Evolutionary conservation across 30 jellyfish, hydroid and myxozoan species (phyloP), one percentile per base, ranked within the genome.

Genomic region (Clytia hemisphaerica): DNA sequence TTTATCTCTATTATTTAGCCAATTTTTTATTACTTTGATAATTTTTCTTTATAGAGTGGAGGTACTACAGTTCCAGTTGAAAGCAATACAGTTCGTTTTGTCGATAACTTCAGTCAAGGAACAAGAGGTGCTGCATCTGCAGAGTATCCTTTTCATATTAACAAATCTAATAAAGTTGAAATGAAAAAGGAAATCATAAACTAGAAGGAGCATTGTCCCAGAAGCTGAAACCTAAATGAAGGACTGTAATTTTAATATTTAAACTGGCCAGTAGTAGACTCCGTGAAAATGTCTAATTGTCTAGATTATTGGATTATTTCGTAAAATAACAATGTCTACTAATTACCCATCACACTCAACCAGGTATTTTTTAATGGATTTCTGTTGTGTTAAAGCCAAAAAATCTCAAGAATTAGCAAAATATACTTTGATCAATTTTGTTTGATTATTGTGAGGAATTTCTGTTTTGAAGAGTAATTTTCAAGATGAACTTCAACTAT

Each of bases 11-110:
- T n/a, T n/a, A n/a, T n/a, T n/a, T n/a, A n/a, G n/a, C n/a, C n/a
- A n/a, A n/a, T n/a, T n/a, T n/a, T n/a, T n/a, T n/a, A n/a, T n/a
- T n/a, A n/a, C n/a, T n/a, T n/a, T n/a, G n/a, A n/a, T n/a, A n/a
- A n/a, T n/a, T n/a, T n/a, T n/a, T n/a, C 27, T 29, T 57, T 77
- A 4, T 58, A 92, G 99, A 84, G 99, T 83, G 99, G 99, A 18
- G 99, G 99, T 16, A 92, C 99, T n/a, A 83, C 99, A 1, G 99
- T 92, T 26, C 99, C 99, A 9, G 48, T 92, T 6, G 99, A 92
- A 61, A 83, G 93, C 73, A 92, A 92, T 60, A 92, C 99, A 2
- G 99, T 92, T 47, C 73, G 99, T 37, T 83, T 67, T 79, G 90
- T 92, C 19, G 95, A 83, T 67, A 92, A 92, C 54, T 92, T 92